Base-by-base conservation (phyloP, 2,797 vertebrate species). In the Momotus momota region DNA sequence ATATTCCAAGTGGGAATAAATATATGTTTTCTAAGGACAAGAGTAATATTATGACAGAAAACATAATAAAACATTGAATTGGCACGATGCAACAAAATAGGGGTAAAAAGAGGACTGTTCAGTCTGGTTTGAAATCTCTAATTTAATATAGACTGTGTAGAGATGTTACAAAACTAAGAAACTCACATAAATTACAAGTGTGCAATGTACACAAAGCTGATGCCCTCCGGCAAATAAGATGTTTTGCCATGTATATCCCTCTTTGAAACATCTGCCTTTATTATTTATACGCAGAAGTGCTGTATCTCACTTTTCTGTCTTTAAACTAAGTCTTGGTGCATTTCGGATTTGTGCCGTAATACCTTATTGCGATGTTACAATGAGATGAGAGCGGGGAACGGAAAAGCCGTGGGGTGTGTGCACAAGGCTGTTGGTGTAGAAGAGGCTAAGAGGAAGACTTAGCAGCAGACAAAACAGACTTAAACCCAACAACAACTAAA, bases 31-130 rank as follows among this genome's bases (percentile, higher is more conserved):
- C 96, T 94, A 95, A 97, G 96, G 94, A 98, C 96, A 97, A 93
- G 96, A 94, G 93, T 87, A 97, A 97, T 98, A 97, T 96, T 98
- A 95, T 97, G 97, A 97, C 96, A 97, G 97, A 96, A 98, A 97
- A 97, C 93, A 97, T 97, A 97, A 96, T 96, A 97, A 97, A 97
- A 97, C 87, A 96, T 85, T 88, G 60, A 95, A 97, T 97, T 97
- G 96, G 94, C 86, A 86, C 93, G 95, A 97, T 91, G 95, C 65
- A 96, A 94, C 88, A 97, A 97, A 97, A 88, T 27, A 95, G 87
- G 87, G 94, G 85, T 96, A 96, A 94, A 97, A 97, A 94, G 96
- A 96, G 96, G 77, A 94, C 89, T 82, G 89, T 96, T 96, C 93
- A 87, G 90, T 94, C 94, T 96, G 82, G 95, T 97, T 97, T 95